Evolutionary conservation across 2,888 invertebrate genomes (phyloP).

Genomic region (Nymphalis urticae): DNA sequence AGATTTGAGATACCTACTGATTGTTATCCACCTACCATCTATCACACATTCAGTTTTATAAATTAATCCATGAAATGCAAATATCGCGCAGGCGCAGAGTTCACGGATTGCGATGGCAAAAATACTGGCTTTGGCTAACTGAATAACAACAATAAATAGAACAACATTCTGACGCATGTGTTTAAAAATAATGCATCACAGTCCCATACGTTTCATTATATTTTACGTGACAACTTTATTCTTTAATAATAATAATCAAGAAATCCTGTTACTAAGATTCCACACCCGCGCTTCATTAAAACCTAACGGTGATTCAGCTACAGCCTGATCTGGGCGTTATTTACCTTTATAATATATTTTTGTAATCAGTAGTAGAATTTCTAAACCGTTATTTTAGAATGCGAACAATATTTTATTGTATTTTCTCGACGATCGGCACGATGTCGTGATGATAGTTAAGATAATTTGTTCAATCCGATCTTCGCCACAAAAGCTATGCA

Average conservation of each 20-base stretch:
- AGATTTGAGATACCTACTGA: no score
- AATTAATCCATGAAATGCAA: no score
- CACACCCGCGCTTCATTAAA: conserved; percentile 4
- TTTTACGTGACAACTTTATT: neutral
- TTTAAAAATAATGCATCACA: no score
- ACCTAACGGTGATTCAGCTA: neutral
- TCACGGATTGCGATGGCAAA: no score
- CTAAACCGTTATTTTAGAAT: conserved; percentile 15
- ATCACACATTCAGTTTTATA: no score
- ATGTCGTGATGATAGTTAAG: conserved; percentile 58
- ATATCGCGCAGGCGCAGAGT: no score
- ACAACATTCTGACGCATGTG: neutral
- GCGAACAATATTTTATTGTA: conserved; percentile 43
- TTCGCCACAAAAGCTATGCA: conserved; percentile 17
- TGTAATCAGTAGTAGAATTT: conserved; percentile 21
- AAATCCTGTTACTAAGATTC: neutral
- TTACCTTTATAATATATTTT: conserved; percentile 14
- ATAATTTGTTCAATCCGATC: conserved; percentile 42
- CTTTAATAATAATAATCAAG: no score
- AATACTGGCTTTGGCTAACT: no score
- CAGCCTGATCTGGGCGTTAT: conserved; percentile 1
- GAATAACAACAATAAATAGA: no score
- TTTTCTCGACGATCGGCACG: conserved; percentile 60
- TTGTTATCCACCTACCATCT: no score
- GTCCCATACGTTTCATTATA: no score